Percentiles rank a stretch among this genome's conserved stretches.
These are phyloP conservation scores for Neopelma chrysocephalum DNA, from an alignment of 2,797 vertebrate species.

Conservation along the genomic window DNA sequence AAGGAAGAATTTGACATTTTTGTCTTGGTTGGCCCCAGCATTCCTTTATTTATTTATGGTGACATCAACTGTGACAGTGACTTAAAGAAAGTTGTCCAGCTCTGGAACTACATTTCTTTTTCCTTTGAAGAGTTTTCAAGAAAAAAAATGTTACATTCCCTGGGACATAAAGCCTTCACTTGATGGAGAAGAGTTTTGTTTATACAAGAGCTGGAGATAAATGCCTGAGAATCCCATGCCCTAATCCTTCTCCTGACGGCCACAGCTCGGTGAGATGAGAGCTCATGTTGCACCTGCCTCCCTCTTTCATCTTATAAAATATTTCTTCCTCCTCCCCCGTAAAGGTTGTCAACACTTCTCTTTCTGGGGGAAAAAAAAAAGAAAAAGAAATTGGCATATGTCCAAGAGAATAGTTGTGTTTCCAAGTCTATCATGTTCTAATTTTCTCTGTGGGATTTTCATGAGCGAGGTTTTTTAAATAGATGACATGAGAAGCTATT, in stretches of 20 bases:
- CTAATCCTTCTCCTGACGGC: neutral
- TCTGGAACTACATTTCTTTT: neutral
- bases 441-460: neutral
- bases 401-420: neutral
- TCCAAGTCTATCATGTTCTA: neutral
- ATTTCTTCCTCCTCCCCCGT: neutral
- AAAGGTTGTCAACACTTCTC: neutral
- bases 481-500: neutral
- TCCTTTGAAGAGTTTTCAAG: neutral
- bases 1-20: neutral
- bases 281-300: neutral
- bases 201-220: neutral
- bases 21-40: neutral
- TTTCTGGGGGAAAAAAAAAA: rapidly evolving
- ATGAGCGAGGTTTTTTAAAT: neutral
- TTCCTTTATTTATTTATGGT: neutral
- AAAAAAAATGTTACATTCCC: neutral
- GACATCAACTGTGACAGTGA: neutral
- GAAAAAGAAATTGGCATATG: neutral
- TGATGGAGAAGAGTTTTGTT: neutral
- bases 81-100: neutral
- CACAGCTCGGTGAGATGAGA: neutral
- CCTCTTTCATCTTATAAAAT: neutral
- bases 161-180: slow-evolving; percentile 7
- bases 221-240: neutral